Conservation (phyloP, 2,113 vertebrate genomes). For the Odontesthes bonariensis region DNA sequence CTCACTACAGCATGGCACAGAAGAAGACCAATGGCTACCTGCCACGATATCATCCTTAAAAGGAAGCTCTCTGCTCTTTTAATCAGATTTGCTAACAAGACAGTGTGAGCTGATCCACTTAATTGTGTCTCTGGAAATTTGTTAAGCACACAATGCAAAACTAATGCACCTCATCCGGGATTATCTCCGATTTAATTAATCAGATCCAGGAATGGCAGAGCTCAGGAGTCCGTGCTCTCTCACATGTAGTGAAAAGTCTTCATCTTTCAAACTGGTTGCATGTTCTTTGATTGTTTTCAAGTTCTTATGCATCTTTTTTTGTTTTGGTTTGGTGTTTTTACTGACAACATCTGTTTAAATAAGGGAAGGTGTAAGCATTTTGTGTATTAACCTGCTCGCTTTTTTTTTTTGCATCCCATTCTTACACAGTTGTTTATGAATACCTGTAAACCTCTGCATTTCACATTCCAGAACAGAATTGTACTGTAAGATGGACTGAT, state of each 20-base stretch:
- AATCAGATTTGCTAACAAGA: conserved; percentile 57
- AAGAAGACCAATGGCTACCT: conserved; percentile 15
- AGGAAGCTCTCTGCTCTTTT: conserved; percentile 36
- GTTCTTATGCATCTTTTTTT: conserved; percentile 5
- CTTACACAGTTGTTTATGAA: background rate
- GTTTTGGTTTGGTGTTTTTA: no score
- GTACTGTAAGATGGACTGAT: background rate
- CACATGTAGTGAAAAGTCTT: conserved; percentile 7
- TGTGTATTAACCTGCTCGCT: background rate
- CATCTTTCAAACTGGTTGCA: background rate
- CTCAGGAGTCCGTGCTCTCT: background rate
- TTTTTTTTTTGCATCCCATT: background rate
- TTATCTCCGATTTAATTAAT: conserved; percentile 49
- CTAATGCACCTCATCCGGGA: conserved; percentile 30
- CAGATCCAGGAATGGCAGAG: conserved; percentile 8
- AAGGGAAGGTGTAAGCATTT: background rate
- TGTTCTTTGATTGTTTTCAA: conserved; percentile 20
- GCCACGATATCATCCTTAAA: conserved; percentile 18
- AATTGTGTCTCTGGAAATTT: conserved; percentile 59
- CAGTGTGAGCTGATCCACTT: conserved; percentile 44
- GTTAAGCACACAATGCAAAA: conserved; percentile 24
- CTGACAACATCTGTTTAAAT: no score
- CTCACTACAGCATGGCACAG: background rate
- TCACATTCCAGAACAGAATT: background rate
- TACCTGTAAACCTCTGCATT: background rate